A percentile compares a stretch with the other conserved stretches of the same genome.
Evolutionary conservation across 2,888 invertebrate genomes (phyloP).

Genomic region (Dascillus cervinus): DNA sequence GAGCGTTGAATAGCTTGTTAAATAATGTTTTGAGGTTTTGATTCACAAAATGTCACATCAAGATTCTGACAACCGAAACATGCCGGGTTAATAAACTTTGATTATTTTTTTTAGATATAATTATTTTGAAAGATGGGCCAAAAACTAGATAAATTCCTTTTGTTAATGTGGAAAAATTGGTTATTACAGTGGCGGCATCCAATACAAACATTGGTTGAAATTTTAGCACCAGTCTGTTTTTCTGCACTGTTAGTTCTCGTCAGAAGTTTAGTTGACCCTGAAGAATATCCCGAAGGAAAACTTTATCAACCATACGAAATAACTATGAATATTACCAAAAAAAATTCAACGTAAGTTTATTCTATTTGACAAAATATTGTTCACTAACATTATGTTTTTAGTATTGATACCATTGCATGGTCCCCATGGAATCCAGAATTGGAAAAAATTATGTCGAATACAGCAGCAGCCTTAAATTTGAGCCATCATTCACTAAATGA

Average conservation of each 20-base stretch:
- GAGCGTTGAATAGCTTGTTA: no score
- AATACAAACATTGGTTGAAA: constrained; percentile 56
- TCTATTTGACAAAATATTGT: background rate
- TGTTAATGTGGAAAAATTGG: constrained; percentile 79
- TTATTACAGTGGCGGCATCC: constrained; percentile 65
- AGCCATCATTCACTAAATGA: constrained; percentile 2
- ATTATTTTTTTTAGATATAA: no score
- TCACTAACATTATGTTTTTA: constrained; percentile 3
- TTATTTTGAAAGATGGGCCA: constrained; percentile 1
- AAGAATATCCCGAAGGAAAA: constrained; percentile 25
- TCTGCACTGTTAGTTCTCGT: constrained; percentile 61
- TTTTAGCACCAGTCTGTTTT: constrained; percentile 58
- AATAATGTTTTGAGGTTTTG: no score
- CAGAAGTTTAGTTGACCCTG: constrained; percentile 58
- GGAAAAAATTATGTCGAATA: constrained; percentile 6
- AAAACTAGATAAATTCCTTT: constrained; percentile 44
- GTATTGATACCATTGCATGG: constrained; percentile 10
- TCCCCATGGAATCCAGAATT: constrained; percentile 6
- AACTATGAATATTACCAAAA: no score
- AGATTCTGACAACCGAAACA: no score
- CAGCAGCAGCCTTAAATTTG: constrained; percentile 6
- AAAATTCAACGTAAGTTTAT: background rate
- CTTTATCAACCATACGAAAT: background rate
- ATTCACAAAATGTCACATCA: no score
- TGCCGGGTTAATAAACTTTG: no score